A percentile compares a stretch with the other conserved stretches of the same genome.
Evolutionary conservation across 2,797 vertebrate species (phyloP).

Genomic region (Trichosurus vulpecula): DNA sequence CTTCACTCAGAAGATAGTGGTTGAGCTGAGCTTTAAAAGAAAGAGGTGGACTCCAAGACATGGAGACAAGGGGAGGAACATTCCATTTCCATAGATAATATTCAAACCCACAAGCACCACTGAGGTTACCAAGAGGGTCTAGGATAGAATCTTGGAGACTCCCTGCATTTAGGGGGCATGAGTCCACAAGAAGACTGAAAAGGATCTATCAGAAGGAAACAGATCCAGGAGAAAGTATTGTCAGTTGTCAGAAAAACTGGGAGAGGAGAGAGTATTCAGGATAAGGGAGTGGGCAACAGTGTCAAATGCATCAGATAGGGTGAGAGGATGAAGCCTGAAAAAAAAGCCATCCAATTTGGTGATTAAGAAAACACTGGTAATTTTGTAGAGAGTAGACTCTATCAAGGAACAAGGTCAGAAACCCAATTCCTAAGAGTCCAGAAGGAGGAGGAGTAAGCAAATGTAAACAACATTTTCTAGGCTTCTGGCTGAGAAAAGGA

Average conservation of each 20-base stretch:
- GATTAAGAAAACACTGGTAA: no score
- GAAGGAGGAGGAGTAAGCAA: neutral
- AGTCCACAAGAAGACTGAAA: neutral
- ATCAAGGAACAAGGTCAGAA: neutral
- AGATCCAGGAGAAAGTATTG: neutral
- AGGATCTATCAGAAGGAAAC: neutral
- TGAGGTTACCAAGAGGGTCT: neutral
- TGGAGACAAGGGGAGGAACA: neutral
- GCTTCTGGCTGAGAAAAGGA: neutral
- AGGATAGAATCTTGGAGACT: neutral
- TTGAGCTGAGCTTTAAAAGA: no score
- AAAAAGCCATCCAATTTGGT: neutral
- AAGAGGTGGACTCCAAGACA: no score
- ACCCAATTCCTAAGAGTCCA: neutral
- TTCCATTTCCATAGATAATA: neutral
- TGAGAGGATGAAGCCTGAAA: neutral
- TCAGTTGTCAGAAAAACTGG: no score
- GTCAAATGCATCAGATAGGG: no score
- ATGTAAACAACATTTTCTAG: neutral
- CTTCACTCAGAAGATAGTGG: neutral
- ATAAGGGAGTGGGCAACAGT: no score
- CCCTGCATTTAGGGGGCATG: neutral
- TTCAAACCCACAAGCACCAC: neutral
- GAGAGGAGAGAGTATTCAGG: no score
- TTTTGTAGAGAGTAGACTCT: neutral